Conservation (phyloP, 1,140 invertebrate species). For the Amyelois transitella region DNA sequence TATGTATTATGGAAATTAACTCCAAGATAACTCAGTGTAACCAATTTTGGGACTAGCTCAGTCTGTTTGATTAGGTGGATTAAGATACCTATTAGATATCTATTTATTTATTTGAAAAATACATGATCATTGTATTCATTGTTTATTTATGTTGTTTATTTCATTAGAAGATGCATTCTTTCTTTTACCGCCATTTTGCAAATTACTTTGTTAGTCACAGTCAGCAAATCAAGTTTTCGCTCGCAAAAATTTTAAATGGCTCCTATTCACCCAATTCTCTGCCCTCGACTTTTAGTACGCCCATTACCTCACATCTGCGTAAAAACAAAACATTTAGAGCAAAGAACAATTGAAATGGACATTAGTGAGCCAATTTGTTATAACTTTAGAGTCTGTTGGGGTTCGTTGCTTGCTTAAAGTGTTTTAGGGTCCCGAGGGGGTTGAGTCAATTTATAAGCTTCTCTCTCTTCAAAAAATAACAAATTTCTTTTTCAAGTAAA, state of each 20-base stretch:
- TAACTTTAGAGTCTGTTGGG: background rate
- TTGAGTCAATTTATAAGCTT: too few species aligned
- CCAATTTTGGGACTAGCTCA: too few species aligned
- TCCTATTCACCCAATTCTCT: background rate
- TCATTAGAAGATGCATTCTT: too few species aligned
- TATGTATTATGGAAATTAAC: too few species aligned
- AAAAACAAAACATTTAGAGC: background rate
- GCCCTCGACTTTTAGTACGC: background rate
- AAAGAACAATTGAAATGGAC: background rate
- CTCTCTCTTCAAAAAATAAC: too few species aligned
- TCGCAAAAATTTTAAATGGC: background rate
- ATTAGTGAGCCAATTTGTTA: background rate
- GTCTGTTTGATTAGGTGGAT: too few species aligned
- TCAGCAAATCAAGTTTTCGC: background rate
- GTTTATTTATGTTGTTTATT: too few species aligned
- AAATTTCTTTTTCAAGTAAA: too few species aligned
- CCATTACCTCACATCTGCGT: background rate
- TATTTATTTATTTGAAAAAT: too few species aligned
- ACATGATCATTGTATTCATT: too few species aligned
- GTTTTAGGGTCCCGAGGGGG: background rate
- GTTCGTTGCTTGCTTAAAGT: background rate
- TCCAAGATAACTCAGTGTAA: too few species aligned
- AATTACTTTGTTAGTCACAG: background rate
- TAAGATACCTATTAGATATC: too few species aligned
- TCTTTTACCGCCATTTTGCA: background rate